Evolutionary conservation across 1,140 invertebrate species (phyloP).

Genomic region (Eufriesea mexicana): DNA sequence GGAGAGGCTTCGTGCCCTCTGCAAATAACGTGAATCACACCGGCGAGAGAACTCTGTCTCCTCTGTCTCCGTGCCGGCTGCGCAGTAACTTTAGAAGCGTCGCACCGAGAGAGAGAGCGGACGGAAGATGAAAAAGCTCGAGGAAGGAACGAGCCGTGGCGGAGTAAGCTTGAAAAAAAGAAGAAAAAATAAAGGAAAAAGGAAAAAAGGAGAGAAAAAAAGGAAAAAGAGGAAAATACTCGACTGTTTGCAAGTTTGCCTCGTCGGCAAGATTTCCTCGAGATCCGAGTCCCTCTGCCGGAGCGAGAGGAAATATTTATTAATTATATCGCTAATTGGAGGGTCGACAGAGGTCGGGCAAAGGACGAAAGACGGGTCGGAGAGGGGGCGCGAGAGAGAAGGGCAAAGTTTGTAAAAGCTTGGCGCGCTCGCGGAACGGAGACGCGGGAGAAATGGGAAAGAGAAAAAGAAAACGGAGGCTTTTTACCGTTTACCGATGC

Average conservation of each 20-base stretch:
- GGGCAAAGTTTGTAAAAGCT: background rate
- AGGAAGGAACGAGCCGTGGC: constrained; percentile 1
- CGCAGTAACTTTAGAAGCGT: constrained; percentile 53
- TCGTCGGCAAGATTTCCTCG: constrained; percentile 27
- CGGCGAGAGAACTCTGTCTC: background rate
- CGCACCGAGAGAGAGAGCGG: background rate
- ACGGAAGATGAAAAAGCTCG: constrained; percentile 22
- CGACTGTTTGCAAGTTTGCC: constrained; percentile 25
- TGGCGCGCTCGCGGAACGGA: constrained; percentile 5
- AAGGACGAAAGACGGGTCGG: constrained; percentile 2
- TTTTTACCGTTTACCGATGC: constrained; percentile 18
- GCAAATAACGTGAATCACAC: constrained; percentile 15
- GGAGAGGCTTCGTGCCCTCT: constrained; percentile 20
- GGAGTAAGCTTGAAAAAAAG: constrained; percentile 18
- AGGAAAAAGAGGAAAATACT: background rate
- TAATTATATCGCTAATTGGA: constrained; percentile 71
- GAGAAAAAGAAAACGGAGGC: constrained; percentile 10
- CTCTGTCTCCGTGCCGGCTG: background rate
- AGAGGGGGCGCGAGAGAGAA: background rate
- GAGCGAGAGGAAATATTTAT: constrained; percentile 66
- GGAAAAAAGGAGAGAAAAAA: constrained; percentile 2
- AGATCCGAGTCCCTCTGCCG: constrained; percentile 17
- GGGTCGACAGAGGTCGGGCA: constrained; percentile 27
- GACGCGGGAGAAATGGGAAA: background rate
- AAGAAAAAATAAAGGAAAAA: constrained; percentile 15